These are phyloP conservation scores for Pangasius sanitwongsei DNA, from an alignment of 2,797 vertebrate species.

Conservation along the genomic window DNA sequence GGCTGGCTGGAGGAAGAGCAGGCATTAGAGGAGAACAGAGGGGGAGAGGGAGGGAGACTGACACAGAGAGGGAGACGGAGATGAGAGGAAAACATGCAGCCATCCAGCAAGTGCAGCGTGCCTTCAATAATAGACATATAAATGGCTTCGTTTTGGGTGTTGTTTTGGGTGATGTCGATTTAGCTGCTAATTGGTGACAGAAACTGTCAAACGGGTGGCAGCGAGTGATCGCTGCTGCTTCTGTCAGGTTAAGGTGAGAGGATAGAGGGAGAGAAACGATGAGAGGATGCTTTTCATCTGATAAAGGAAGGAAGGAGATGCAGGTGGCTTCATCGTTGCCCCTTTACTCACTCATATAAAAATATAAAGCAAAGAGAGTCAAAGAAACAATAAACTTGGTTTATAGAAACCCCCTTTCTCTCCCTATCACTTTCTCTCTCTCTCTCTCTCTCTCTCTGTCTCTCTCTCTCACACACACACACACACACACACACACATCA, in stretches of 20 bases:
- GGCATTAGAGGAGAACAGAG: slow-evolving; percentile 75
- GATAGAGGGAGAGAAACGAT: slow-evolving; percentile 35
- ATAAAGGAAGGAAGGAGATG: slow-evolving; percentile 85
- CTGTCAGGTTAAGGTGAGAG: slow-evolving; percentile 91
- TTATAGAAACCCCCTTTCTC: slow-evolving; percentile 64
- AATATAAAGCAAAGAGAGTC: slow-evolving; percentile 86
- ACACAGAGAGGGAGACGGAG: slow-evolving; percentile 61
- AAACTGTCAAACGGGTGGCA: slow-evolving; percentile 99
- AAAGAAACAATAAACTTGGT: slow-evolving; percentile 82
- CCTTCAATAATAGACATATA: slow-evolving; percentile 79
- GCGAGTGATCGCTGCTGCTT: slow-evolving; percentile 88
- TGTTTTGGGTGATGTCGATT: slow-evolving; percentile 97
- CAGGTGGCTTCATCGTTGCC: slow-evolving; percentile 76
- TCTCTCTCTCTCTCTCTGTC: slow-evolving; percentile 54
- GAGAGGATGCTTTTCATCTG: slow-evolving; percentile 77
- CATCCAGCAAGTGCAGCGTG: slow-evolving; percentile 77
- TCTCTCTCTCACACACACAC: slow-evolving; percentile 36
- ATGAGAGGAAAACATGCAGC: slow-evolving; percentile 65
- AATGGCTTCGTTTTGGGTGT: slow-evolving; percentile 78
- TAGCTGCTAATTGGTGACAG: slow-evolving; percentile 99
- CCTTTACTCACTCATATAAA: slow-evolving; percentile 89
- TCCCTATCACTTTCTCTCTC: slow-evolving; percentile 54
- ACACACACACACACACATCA: slow-evolving; percentile 50
- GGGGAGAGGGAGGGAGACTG: slow-evolving; percentile 62
- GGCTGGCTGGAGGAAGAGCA: slow-evolving; percentile 56